phyloP scores from a whole-genome alignment of 2,113 vertebrate species.

The Regulus satrapa region DNA sequence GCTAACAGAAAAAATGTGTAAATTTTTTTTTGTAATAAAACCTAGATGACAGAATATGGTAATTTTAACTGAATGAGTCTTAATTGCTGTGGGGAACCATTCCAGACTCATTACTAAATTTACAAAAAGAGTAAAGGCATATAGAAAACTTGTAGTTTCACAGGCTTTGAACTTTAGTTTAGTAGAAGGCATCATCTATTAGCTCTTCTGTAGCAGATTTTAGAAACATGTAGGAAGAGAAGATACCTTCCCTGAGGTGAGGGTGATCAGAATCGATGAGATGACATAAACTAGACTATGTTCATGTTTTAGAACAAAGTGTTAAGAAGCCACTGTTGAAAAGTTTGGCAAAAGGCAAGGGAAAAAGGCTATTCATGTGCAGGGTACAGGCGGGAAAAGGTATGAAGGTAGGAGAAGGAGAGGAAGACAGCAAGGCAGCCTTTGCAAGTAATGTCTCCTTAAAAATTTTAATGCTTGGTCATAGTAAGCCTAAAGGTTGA shows the following conservation, averaged over 20 bases:
- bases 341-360: not conserved
- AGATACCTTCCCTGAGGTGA: not conserved
- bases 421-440: not conserved
- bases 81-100: not conserved
- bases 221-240: not conserved
- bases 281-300: not conserved
- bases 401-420: not conserved
- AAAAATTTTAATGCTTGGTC: not conserved
- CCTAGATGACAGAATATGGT: not conserved
- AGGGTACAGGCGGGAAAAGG: not conserved
- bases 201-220: not conserved
- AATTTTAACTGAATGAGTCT: not conserved
- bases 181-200: not conserved
- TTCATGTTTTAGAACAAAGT: not conserved
- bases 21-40: not conserved
- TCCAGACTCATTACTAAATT: not conserved
- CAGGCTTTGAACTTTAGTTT: not conserved
- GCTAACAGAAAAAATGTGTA: not conserved
- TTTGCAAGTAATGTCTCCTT: not conserved
- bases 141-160: not conserved
- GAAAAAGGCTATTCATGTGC: not conserved
- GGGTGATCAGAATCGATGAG: not conserved
- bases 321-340: not conserved
- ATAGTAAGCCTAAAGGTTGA: not conserved
- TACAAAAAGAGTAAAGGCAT: not conserved